Evolutionary conservation across 2,113 vertebrate species (phyloP), one percentile per base, ranked within the genome.

Genomic region (Lasiurus borealis): DNA sequence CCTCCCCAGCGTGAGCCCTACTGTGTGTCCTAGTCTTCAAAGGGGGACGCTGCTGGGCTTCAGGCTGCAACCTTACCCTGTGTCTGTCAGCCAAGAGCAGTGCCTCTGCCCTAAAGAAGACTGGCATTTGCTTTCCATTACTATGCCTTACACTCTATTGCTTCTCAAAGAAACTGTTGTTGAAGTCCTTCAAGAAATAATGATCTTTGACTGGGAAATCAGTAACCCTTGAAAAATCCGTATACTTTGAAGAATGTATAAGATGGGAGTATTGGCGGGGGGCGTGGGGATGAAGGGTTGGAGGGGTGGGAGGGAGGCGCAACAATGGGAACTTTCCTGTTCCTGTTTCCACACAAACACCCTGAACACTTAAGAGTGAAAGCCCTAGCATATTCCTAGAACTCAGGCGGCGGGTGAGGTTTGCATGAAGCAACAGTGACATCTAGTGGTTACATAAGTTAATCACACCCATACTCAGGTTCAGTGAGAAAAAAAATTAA

Each of bases 401-500:
- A 7, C 8, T 0, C 0, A 8, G 36, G 15, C 1, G 0, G 23
- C 16, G 34, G 52, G 14, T 0, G 23, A 75, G 8, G 9, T 80
- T 86, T 96, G 25, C 15, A 0, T 82, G 95, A 97, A 92, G 87
- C 98, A 96, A 95, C 88, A 98, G 94, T 84, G 98, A 25, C 98
- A 98, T 78, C 98, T 98, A 98, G 98, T 93, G 98, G 96, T 90
- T 0, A 0, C 0, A 0, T 0, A 1, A 0, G 8, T 89, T 90
- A 27, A 78, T 54, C 72, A 13, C 86, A 77, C 0, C 0, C 0
- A 1, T 8, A 0, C 52, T 86, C 8, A 0, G 0, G 18, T 25
- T 18, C 27, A n/a, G 50, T 5, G 2, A 36, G 11, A 16, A 62
- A 86, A 66, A 73, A 7, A 1, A 5, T 23, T 87, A 72, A 88